phyloP scores from a whole-genome alignment of 2,888 invertebrate species.

The Conus canariensis region DNA sequence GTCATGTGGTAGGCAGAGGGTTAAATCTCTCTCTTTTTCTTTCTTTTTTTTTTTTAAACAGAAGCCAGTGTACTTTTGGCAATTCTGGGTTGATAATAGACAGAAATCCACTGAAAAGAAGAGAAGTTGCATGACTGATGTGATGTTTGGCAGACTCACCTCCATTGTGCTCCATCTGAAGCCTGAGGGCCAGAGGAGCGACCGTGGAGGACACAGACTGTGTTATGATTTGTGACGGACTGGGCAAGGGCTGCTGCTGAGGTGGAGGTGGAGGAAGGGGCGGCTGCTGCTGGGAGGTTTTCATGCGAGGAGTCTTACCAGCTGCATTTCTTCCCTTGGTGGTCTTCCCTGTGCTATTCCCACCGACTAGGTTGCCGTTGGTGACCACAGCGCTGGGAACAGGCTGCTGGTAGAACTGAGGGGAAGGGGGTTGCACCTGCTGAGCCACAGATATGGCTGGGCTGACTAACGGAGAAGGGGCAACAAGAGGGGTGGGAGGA shows the following conservation, averaged over 20 bases:
- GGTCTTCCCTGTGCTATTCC: constrained; percentile 42
- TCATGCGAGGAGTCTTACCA: constrained; percentile 44
- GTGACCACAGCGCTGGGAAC: constrained; percentile 23
- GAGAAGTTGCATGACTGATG: no score
- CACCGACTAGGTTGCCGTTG: constrained; percentile 17
- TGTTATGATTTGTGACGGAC: constrained; percentile 31
- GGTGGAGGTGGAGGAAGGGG: constrained; percentile 54
- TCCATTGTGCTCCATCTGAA: constrained; percentile 53
- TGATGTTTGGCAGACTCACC: constrained; percentile 35
- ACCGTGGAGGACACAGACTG: constrained; percentile 47
- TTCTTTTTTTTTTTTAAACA: no score
- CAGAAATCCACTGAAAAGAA: no score
- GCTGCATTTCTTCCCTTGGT: constrained; percentile 50
- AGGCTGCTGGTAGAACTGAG: constrained; percentile 43
- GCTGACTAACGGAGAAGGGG: not conserved
- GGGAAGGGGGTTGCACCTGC: constrained; percentile 53
- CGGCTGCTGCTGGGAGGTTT: constrained; percentile 46
- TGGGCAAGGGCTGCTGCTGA: constrained; percentile 49
- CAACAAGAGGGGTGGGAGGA: not conserved
- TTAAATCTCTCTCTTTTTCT: no score
- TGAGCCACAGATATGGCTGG: constrained; percentile 30
- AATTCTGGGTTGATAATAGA: no score
- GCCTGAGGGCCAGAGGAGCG: constrained; percentile 46
- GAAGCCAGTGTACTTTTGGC: no score
- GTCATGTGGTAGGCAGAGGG: no score